phyloP scores from a whole-genome alignment of 2,888 invertebrate genomes.

The Amiota mariae region DNA sequence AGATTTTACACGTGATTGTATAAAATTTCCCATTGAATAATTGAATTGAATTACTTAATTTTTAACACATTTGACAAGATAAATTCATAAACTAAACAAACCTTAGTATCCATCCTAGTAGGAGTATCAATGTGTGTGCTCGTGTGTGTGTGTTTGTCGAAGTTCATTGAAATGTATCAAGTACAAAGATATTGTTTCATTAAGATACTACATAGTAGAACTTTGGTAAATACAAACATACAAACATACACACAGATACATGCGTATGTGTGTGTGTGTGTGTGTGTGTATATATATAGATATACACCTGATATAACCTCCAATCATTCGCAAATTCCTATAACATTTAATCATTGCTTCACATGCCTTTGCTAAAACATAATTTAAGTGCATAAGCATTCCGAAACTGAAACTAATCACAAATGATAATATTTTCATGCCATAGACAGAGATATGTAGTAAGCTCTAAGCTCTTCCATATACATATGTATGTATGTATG shows the following conservation, averaged over 20 bases:
- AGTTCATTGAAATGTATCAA: conserved; percentile 17
- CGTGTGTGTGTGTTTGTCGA: no score
- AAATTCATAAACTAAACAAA: not conserved
- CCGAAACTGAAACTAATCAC: conserved; percentile 64
- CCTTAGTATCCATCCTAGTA: not conserved
- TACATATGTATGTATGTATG: conserved; percentile 2
- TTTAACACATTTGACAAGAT: conserved; percentile 12
- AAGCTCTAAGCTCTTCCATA: conserved; percentile 17
- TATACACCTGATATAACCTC: not conserved
- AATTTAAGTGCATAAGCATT: conserved; percentile 49
- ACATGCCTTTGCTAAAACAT: conserved; percentile 14
- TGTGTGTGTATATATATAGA: not conserved
- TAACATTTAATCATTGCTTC: conserved; percentile 7
- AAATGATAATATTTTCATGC: conserved; percentile 68
- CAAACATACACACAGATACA: conserved; percentile 26
- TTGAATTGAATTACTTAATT: conserved; percentile 6
- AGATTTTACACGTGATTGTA: not conserved
- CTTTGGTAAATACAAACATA: no score
- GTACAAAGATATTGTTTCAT: not conserved
- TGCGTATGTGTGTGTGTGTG: not conserved
- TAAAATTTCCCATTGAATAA: not conserved
- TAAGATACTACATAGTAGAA: not conserved
- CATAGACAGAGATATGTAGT: conserved; percentile 12
- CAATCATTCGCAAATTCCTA: not conserved
- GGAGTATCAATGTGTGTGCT: no score